Evolutionary conservation across 2,797 vertebrate genomes (phyloP).

Genomic region (Prionace glauca): DNA sequence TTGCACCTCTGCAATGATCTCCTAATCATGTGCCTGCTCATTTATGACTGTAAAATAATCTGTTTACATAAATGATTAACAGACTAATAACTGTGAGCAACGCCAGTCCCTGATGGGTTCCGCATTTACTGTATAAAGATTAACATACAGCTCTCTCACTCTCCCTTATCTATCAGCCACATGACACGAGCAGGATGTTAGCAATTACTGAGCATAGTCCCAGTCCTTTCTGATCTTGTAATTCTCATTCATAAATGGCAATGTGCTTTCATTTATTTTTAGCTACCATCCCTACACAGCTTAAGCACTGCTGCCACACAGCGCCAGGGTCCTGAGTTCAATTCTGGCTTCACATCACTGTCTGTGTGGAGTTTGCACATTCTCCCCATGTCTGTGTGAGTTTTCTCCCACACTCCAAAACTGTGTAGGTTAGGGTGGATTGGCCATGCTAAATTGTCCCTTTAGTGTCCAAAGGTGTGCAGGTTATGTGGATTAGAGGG

Average conservation of each 20-base stretch:
- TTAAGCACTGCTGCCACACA: too few species aligned
- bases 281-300: not conserved
- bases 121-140: slow-evolving; percentile 3
- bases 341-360: too few species aligned
- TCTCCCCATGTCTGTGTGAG: too few species aligned
- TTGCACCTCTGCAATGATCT: not conserved
- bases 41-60: not conserved
- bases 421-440: too few species aligned
- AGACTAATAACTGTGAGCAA: not conserved
- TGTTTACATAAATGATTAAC: slow-evolving; percentile 24
- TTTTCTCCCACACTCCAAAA: too few species aligned
- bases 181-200: not conserved
- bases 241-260: not conserved
- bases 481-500: too few species aligned
- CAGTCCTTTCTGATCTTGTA: too few species aligned
- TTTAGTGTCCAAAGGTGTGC: too few species aligned
- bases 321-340: too few species aligned
- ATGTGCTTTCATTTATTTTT: not conserved
- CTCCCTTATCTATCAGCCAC: not conserved
- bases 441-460: too few species aligned
- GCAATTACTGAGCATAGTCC: not conserved
- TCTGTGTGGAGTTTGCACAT: too few species aligned
- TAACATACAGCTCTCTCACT: not conserved
- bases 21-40: not conserved
- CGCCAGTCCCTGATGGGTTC: not conserved